Conservation (phyloP, 1,140 invertebrate species). For the Neoseiulus cucumeris region DNA sequence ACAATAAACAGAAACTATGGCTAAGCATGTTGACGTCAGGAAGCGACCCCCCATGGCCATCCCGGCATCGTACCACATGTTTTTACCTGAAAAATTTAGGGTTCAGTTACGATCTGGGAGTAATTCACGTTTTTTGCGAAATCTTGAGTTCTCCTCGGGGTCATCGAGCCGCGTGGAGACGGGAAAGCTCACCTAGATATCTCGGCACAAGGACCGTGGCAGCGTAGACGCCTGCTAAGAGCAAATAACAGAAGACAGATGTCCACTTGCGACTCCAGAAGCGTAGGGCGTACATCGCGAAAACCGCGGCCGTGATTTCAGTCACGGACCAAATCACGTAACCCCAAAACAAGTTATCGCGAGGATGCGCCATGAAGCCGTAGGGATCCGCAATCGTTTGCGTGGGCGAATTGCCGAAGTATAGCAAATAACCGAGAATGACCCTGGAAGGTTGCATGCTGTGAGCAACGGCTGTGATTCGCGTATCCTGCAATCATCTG, state of each 20-base stretch:
- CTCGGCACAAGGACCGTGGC: not conserved
- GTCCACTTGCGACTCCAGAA: conserved; percentile 6
- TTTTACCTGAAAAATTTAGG: not conserved
- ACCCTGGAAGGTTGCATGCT: not conserved
- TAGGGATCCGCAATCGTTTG: conserved; percentile 3
- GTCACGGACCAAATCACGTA: not conserved
- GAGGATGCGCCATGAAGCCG: not conserved
- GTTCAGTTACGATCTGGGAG: too few species aligned
- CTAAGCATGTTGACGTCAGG: not conserved
- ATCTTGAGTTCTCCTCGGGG: too few species aligned
- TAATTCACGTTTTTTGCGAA: too few species aligned
- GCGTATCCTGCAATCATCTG: not conserved
- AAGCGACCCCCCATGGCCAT: not conserved
- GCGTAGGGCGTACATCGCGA: not conserved
- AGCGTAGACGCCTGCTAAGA: not conserved
- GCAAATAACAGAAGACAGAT: not conserved
- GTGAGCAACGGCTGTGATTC: not conserved
- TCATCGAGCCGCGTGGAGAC: too few species aligned
- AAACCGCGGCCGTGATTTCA: not conserved
- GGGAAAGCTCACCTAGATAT: not conserved
- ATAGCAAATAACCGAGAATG: not conserved
- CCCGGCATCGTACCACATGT: not conserved
- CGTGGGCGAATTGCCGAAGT: conserved; percentile 1
- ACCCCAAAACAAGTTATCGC: conserved; percentile 6
- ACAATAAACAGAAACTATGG: conserved; percentile 1